These are phyloP conservation scores for Channa argus DNA, from an alignment of 2,113 vertebrate species.

Conservation along the genomic window DNA sequence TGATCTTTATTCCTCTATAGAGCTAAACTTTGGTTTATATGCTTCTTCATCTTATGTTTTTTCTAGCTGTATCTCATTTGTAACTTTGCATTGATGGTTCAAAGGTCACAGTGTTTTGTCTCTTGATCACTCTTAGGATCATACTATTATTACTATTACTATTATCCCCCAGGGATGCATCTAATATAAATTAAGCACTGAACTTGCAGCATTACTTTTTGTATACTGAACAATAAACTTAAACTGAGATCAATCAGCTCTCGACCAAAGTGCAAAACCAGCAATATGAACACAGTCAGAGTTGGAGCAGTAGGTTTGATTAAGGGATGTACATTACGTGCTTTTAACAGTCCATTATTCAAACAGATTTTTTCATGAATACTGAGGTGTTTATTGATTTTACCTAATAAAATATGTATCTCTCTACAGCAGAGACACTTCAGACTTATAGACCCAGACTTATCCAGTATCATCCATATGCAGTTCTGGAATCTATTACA, in stretches of 20 bases:
- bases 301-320: conserved; percentile 18
- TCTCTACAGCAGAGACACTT: background rate
- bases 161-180: conserved; percentile 21
- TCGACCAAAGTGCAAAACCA: conserved; percentile 21
- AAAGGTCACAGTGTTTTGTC: conserved; percentile 46
- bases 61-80: conserved; percentile 60
- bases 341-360: conserved; percentile 24
- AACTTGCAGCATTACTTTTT: conserved; percentile 30
- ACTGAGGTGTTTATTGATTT: conserved; percentile 49
- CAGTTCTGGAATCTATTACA: background rate
- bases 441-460: background rate
- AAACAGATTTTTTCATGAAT: conserved; percentile 36
- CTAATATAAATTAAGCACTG: conserved; percentile 25
- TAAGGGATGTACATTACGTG: conserved; percentile 26
- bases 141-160: conserved; percentile 28
- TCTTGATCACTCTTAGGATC: conserved; percentile 35
- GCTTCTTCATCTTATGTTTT: conserved; percentile 23
- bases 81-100: conserved; percentile 45
- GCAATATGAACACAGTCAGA: conserved; percentile 20
- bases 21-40: conserved; percentile 46
- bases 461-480: background rate
- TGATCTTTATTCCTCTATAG: conserved; percentile 22
- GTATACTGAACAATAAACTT: conserved; percentile 1
- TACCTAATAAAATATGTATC: conserved; percentile 38
- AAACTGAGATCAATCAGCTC: conserved; percentile 7